Evolutionary conservation across 2,113 vertebrate genomes (phyloP).

Genomic region (Bostrychus sinensis): DNA sequence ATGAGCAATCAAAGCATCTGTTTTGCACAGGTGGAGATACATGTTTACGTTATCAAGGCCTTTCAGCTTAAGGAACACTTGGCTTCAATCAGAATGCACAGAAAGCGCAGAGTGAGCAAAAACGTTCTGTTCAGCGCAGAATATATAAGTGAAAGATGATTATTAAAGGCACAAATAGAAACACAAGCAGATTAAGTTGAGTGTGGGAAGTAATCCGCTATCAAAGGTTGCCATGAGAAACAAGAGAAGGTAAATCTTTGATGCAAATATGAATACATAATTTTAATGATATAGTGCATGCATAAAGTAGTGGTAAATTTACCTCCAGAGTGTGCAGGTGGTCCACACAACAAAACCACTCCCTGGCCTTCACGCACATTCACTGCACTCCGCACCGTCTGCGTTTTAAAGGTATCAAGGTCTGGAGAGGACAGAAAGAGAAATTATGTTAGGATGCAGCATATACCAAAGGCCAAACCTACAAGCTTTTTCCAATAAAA

Average conservation of each 20-base stretch:
- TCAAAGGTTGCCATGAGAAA: slow-evolving; percentile 26
- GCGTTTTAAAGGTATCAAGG: slow-evolving; percentile 86
- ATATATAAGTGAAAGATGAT: slow-evolving; percentile 15
- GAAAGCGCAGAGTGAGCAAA: slow-evolving; percentile 2
- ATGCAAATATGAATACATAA: not conserved
- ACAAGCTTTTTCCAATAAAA: too few relatives aligned
- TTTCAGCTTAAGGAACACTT: not conserved
- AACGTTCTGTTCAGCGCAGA: not conserved
- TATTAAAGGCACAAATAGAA: slow-evolving; percentile 23
- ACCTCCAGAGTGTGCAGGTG: slow-evolving; percentile 87
- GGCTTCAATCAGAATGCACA: not conserved
- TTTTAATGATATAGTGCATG: not conserved
- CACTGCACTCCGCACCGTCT: slow-evolving; percentile 85
- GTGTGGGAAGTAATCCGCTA: slow-evolving; percentile 26
- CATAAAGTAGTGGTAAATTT: slow-evolving; percentile 47
- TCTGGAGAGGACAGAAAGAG: slow-evolving; percentile 75
- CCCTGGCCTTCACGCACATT: slow-evolving; percentile 95
- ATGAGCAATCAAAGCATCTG: slow-evolving; percentile 8
- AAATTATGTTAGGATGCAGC: slow-evolving; percentile 4
- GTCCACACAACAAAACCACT: slow-evolving; percentile 91
- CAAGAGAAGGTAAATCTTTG: not conserved
- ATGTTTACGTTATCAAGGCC: not conserved
- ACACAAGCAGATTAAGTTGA: slow-evolving; percentile 13
- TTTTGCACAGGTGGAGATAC: not conserved
- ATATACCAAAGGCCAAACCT: too few relatives aligned